Base-by-base conservation (phyloP, 2,113 vertebrate species). In the Mustela nigripes region DNA sequence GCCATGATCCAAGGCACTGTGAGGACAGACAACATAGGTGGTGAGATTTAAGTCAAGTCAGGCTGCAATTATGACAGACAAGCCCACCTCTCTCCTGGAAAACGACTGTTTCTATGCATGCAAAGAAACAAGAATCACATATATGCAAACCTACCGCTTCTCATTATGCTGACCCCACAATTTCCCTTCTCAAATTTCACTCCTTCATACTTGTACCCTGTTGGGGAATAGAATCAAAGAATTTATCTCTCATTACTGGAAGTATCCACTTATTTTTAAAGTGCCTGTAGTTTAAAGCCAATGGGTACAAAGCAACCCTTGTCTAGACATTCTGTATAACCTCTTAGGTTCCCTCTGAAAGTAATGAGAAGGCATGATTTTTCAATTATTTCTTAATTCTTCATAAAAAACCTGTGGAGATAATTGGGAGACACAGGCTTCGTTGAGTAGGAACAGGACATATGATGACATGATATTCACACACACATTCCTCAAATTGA, bases 141-240 rank as follows among this genome's bases (percentile, higher is more conserved):
- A 89, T 0, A 15, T 19, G 16, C 26, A 92, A 76, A 98, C 99
- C 98, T 99, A 99, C 99, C 99, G 12, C 99, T 99, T 95, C 99
- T 99, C 99, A 99, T 99, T 95, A 99, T 99, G 99, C 99, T 99
- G 98, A 99, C 99, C 56, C 99, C 99, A 73, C 99, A 99, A 98
- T 99, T 99, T 89, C 99, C 99, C 98, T 99, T 99, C 97, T 99
- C 99, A 92, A 99, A 99, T 97, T 99, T 99, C 79, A 99, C 99
- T 96, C 99, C 99, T 89, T 99, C 99, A 36, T 99, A 99, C 95
- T 99, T 99, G 99, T 99, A 99, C 92, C 99, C 99, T 99, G 98
- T 94, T 63, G 80, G 71, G 78, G 95, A 98, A 97, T 80, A 96
- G 97, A 98, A 94, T 2, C 73, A 88, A 95, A 89, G 33, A 96